Percentiles rank a stretch among this genome's conserved stretches.
Conservation (phyloP, 2,797 vertebrate species). For the Hippocampus kuda region DNA sequence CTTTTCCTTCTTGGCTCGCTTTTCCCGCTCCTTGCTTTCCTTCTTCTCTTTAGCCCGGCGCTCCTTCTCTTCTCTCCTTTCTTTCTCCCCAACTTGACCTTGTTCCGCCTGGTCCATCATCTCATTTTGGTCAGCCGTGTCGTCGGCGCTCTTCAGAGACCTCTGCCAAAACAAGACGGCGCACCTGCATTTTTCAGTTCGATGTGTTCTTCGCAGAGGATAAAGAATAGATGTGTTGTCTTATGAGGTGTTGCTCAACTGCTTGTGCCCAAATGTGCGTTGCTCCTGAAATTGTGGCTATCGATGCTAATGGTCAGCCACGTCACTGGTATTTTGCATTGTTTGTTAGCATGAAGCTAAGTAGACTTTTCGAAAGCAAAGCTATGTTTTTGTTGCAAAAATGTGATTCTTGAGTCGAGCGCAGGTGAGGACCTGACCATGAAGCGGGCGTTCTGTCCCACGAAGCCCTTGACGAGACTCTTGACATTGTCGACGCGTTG, state of each 20-base stretch:
- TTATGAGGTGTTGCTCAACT: no score
- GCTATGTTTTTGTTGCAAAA: no score
- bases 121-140: background rate
- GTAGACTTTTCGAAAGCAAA: background rate
- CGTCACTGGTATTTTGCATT: no score
- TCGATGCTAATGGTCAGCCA: no score
- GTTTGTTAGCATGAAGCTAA: no score
- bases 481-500: background rate
- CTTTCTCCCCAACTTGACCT: background rate
- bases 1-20: conserved; percentile 1
- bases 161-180: no score
- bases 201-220: no score
- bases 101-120: background rate
- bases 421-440: background rate
- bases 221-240: no score
- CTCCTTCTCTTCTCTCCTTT: background rate
- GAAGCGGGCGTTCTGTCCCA: background rate
- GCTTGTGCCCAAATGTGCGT: no score
- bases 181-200: no score
- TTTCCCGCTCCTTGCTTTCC: background rate
- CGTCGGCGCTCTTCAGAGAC: background rate
- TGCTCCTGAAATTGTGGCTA: no score
- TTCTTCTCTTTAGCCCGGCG: background rate
- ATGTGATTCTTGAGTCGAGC: no score
- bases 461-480: background rate